These are phyloP conservation scores for Prolemur simus DNA, from an alignment of 2,113 vertebrate genomes.

Conservation along the genomic window DNA sequence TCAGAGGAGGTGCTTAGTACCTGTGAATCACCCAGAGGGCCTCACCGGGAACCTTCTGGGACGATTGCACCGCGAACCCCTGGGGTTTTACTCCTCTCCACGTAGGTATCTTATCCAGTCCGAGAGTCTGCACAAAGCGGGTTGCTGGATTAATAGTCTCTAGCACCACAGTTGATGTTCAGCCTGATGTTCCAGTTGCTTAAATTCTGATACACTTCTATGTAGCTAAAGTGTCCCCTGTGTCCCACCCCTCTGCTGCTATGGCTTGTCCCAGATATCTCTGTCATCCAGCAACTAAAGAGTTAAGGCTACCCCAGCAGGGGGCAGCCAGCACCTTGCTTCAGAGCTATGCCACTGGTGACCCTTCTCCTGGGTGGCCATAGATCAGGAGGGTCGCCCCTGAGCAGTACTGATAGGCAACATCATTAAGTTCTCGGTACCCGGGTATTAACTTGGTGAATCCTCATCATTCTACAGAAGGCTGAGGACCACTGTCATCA, in stretches of 20 bases:
- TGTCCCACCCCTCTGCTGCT: not conserved
- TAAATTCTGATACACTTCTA: not conserved
- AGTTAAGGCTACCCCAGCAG: not conserved
- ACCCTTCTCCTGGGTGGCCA: not conserved
- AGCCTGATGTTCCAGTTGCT: not conserved
- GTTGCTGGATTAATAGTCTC: not conserved
- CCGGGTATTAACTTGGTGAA: not conserved
- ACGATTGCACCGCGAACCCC: not conserved
- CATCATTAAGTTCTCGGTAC: not conserved
- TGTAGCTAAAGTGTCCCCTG: too few species aligned
- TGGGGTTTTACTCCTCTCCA: fast-evolving
- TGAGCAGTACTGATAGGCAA: not conserved
- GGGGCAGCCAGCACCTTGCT: not conserved
- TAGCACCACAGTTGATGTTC: not conserved
- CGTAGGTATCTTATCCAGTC: not conserved
- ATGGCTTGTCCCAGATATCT: fast-evolving
- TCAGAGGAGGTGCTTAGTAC: not conserved
- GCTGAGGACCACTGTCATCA: not conserved
- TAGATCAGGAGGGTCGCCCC: not conserved
- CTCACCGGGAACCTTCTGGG: not conserved
- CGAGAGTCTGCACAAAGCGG: not conserved
- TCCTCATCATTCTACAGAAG: not conserved
- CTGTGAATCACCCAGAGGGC: not conserved
- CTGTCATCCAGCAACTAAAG: not conserved
- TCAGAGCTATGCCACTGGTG: not conserved